Evolutionary conservation across 2,797 vertebrate genomes (phyloP).

Genomic region (Esox lucius): DNA sequence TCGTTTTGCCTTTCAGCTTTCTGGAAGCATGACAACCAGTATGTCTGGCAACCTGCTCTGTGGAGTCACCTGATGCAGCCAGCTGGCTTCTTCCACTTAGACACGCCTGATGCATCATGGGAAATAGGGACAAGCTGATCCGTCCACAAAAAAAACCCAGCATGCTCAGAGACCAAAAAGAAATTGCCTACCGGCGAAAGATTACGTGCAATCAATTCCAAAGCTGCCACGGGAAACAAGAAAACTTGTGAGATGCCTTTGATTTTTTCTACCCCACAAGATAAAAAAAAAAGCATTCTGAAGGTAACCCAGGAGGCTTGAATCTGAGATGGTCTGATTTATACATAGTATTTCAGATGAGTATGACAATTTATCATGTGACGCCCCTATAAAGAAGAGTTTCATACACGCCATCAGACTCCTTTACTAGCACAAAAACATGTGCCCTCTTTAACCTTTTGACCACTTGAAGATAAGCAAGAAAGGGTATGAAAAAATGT

Average conservation of each 20-base stretch:
- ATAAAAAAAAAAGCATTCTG: not conserved
- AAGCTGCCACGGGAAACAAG: not conserved
- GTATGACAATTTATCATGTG: too few relatives aligned
- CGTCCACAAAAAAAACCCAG: not conserved
- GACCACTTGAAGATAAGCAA: too few relatives aligned
- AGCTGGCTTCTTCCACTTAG: conserved; percentile 4
- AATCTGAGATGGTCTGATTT: too few relatives aligned
- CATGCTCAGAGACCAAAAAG: not conserved
- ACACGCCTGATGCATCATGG: conserved; percentile 12
- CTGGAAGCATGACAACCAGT: conserved; percentile 1
- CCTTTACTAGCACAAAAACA: too few relatives aligned
- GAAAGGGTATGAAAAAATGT: too few relatives aligned
- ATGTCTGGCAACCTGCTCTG: not conserved
- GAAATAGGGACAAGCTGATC: conserved; percentile 1
- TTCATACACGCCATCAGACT: too few relatives aligned
- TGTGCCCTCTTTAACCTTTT: too few relatives aligned
- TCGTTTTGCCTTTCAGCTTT: not conserved
- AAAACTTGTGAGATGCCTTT: not conserved
- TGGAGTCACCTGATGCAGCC: conserved; percentile 2
- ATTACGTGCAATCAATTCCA: not conserved
- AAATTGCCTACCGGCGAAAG: not conserved
- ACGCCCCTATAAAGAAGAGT: too few relatives aligned
- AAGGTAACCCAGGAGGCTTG: too few relatives aligned
- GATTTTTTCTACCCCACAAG: not conserved
- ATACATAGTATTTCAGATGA: too few relatives aligned